A percentile compares a stretch with the other conserved stretches of the same genome.
phyloP scores from a whole-genome alignment of 2,113 vertebrate species.

The Clarias macrocephalus region DNA sequence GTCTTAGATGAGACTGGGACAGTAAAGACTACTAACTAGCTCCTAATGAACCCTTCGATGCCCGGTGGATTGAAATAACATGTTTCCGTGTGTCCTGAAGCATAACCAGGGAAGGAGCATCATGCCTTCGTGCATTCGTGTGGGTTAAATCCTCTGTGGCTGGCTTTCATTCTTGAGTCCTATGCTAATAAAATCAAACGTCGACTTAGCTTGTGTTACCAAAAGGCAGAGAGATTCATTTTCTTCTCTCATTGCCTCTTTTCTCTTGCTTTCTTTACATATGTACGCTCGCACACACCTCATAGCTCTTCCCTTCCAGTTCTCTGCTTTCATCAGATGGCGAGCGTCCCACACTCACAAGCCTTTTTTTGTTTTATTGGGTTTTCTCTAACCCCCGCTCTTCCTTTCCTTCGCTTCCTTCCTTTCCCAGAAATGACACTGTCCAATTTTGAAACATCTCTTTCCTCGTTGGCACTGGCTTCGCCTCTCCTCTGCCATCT shows the following conservation, averaged over 20 bases:
- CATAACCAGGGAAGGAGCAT: slow-evolving; percentile 17
- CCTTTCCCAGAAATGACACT: slow-evolving; percentile 70
- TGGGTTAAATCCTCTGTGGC: slow-evolving; percentile 37
- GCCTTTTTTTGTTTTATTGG: slow-evolving; percentile 54
- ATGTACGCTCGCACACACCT: slow-evolving; percentile 12
- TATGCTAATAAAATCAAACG: slow-evolving; percentile 33
- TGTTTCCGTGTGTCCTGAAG: slow-evolving; percentile 34
- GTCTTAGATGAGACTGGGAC: slow-evolving; percentile 24
- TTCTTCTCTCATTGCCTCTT: slow-evolving; percentile 35
- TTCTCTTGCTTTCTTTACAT: slow-evolving; percentile 14
- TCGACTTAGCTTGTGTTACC: slow-evolving; percentile 19
- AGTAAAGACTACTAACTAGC: slow-evolving; percentile 43
- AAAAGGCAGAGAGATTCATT: slow-evolving; percentile 40
- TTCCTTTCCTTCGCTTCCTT: slow-evolving; percentile 49
- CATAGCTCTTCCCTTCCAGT: slow-evolving; percentile 12
- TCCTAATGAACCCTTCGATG: slow-evolving; percentile 41
- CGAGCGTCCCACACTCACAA: slow-evolving; percentile 47
- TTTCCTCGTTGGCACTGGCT: slow-evolving; percentile 67
- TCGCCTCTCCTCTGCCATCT: slow-evolving; percentile 60
- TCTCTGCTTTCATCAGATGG: slow-evolving; percentile 50
- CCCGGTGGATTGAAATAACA: slow-evolving; percentile 41
- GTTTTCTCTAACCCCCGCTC: slow-evolving; percentile 39
- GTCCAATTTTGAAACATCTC: slow-evolving; percentile 78
- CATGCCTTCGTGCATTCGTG: slow-evolving; percentile 23
- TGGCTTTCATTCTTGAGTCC: slow-evolving; percentile 32